Percentiles rank a stretch among this genome's conserved stretches.
phyloP scores from a whole-genome alignment of 2,113 vertebrate species.

The Danionella cerebrum region DNA sequence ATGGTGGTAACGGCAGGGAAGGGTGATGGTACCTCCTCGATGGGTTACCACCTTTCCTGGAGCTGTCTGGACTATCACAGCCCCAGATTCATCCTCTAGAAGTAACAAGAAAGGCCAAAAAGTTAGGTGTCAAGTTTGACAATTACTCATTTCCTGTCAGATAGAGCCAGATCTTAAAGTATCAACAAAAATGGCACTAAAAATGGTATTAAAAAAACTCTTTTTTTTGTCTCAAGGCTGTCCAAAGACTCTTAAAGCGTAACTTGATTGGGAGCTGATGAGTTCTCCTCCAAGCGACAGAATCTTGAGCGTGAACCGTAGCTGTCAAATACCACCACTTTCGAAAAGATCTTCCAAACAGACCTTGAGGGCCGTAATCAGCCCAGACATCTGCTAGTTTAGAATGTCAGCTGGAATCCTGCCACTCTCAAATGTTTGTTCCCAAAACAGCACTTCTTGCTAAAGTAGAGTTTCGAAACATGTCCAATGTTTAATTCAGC shows the following conservation, averaged over 20 bases:
- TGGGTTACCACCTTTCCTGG: conserved; percentile 89
- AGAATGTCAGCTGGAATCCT: conserved; percentile 28
- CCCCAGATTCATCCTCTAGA: conserved; percentile 82
- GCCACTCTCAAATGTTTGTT: conserved; percentile 42
- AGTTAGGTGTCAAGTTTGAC: too few relatives aligned
- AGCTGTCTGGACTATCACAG: conserved; percentile 87
- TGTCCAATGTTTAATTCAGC: conserved; percentile 20
- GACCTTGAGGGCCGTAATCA: conserved; percentile 50
- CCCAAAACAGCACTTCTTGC: conserved; percentile 7
- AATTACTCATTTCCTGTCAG: too few relatives aligned
- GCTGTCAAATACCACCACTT: conserved; percentile 15
- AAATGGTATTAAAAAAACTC: background rate
- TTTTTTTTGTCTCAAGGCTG: background rate
- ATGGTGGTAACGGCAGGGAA: conserved; percentile 90
- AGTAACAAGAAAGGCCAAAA: background rate
- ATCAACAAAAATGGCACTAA: background rate
- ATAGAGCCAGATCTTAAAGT: too few relatives aligned
- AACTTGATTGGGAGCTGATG: conserved; percentile 7
- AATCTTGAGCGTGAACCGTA: conserved; percentile 7
- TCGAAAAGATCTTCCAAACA: conserved; percentile 9
- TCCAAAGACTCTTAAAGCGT: background rate
- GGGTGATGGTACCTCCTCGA: conserved; percentile 84
- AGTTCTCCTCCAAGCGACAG: conserved; percentile 1
- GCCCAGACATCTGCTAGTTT: conserved; percentile 50
- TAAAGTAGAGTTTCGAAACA: conserved; percentile 20